Evolutionary conservation across 1,140 invertebrate genomes (phyloP).

Genomic region (Triops cancriformis): DNA sequence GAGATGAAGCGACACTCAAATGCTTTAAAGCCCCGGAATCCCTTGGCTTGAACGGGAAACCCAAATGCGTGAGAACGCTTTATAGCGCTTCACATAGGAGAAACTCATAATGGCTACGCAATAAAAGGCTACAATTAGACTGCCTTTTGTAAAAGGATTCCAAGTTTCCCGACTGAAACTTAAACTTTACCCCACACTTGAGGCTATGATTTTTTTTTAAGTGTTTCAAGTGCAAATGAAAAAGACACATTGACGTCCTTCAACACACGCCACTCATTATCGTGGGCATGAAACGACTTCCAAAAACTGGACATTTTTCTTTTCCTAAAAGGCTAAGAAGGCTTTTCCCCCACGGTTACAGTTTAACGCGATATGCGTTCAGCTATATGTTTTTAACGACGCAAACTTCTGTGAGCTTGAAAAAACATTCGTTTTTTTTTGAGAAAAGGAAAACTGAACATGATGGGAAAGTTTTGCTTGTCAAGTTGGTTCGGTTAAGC

Average conservation of each 20-base stretch:
- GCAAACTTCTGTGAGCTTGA: neutral
- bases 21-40: neutral
- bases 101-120: neutral
- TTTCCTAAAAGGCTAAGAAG: neutral
- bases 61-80: neutral
- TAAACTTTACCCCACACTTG: neutral
- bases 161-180: neutral
- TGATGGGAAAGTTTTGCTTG: neutral
- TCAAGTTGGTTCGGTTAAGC: neutral
- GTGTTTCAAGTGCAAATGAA: neutral
- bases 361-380: neutral
- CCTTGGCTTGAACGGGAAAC: neutral
- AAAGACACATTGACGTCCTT: neutral
- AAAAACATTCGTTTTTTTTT: neutral
- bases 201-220: neutral
- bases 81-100: neutral
- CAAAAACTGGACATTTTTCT: neutral
- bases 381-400: neutral
- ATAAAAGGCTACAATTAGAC: neutral
- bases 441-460: neutral
- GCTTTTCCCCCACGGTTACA: neutral
- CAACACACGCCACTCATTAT: neutral
- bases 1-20: neutral
- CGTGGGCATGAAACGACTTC: neutral
- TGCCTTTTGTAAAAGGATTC: neutral